Percentiles rank a stretch among this genome's conserved stretches.
These are phyloP conservation scores for Podilymbus podiceps DNA, from an alignment of 2,113 vertebrate genomes.

Conservation along the genomic window DNA sequence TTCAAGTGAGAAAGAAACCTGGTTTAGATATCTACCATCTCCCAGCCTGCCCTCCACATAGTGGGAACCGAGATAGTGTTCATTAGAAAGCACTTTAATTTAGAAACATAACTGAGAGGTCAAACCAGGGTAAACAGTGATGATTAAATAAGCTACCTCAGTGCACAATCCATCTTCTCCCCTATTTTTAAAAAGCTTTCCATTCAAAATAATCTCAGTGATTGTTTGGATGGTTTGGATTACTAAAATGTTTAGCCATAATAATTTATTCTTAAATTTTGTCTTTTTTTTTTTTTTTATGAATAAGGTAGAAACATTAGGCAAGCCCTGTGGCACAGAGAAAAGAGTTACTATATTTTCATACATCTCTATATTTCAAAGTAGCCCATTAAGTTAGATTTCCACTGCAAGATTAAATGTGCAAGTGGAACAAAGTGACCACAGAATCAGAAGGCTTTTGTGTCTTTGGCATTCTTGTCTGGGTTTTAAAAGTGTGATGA, in stretches of 20 bases:
- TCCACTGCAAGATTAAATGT: constrained; percentile 41
- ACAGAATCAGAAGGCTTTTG: constrained; percentile 12
- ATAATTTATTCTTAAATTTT: constrained; percentile 48
- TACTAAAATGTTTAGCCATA: constrained; percentile 12
- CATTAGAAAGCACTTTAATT: constrained; percentile 66
- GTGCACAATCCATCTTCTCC: constrained; percentile 22
- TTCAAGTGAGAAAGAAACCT: constrained; percentile 15
- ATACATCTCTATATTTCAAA: constrained; percentile 46
- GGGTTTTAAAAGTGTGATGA: not conserved
- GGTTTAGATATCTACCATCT: constrained; percentile 17
- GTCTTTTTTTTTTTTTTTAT: constrained; percentile 8
- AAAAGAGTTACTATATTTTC: constrained; percentile 29
- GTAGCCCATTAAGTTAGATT: constrained; percentile 28
- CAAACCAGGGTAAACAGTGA: constrained; percentile 53
- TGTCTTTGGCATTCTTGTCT: not conserved
- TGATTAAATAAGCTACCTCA: constrained; percentile 63
- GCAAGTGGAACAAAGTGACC: constrained; percentile 36
- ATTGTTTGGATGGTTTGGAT: constrained; percentile 27
- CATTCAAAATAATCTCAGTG: constrained; percentile 45
- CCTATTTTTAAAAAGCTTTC: constrained; percentile 21
- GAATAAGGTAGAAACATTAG: not conserved
- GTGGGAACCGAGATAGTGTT: constrained; percentile 19
- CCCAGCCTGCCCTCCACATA: not conserved
- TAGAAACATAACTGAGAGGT: constrained; percentile 54
- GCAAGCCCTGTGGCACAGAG: not conserved